Percentiles rank a stretch among this genome's conserved stretches.
Evolutionary conservation across 1,140 invertebrate genomes (phyloP).

Genomic region (Rhyzopertha dominica): DNA sequence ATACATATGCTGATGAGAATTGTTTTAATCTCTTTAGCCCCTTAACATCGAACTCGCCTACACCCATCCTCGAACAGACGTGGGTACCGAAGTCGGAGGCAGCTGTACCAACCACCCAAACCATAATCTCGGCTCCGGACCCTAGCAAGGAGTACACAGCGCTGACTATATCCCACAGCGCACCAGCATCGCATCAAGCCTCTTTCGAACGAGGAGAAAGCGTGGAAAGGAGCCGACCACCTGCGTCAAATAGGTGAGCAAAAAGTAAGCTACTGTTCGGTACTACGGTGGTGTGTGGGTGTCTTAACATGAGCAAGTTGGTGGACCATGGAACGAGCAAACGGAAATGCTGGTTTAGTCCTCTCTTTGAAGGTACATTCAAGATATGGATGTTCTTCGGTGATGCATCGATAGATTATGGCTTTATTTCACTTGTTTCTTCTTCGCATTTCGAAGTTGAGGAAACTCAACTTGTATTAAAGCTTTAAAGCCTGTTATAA

Average conservation of each 20-base stretch:
- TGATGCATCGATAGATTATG: too few relatives aligned
- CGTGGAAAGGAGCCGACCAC: conserved; percentile 28
- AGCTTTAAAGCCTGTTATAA: too few relatives aligned
- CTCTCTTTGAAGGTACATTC: too few relatives aligned
- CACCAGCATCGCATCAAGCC: conserved; percentile 42
- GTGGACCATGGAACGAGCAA: too few relatives aligned
- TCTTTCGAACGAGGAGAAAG: conserved; percentile 44
- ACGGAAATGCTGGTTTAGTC: too few relatives aligned
- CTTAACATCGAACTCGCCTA: conserved; percentile 51
- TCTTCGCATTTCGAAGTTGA: too few relatives aligned
- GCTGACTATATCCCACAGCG: conserved; percentile 41
- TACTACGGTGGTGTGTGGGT: too few relatives aligned
- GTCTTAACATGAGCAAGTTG: too few relatives aligned
- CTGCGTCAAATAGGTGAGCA: conserved; percentile 18
- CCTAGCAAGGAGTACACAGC: conserved; percentile 37
- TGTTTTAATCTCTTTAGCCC: conserved; percentile 49
- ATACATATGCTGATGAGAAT: conserved; percentile 1
- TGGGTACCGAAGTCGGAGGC: conserved; percentile 39
- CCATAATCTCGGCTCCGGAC: conserved; percentile 32
- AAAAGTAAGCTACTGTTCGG: too few relatives aligned
- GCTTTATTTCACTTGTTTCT: too few relatives aligned
- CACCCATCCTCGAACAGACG: conserved; percentile 42
- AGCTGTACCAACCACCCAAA: conserved; percentile 36
- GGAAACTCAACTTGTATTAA: too few relatives aligned
- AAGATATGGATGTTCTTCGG: too few relatives aligned